phyloP scores from a whole-genome alignment of 64 coral and sea anemone species.

The Montipora cactus region DNA sequence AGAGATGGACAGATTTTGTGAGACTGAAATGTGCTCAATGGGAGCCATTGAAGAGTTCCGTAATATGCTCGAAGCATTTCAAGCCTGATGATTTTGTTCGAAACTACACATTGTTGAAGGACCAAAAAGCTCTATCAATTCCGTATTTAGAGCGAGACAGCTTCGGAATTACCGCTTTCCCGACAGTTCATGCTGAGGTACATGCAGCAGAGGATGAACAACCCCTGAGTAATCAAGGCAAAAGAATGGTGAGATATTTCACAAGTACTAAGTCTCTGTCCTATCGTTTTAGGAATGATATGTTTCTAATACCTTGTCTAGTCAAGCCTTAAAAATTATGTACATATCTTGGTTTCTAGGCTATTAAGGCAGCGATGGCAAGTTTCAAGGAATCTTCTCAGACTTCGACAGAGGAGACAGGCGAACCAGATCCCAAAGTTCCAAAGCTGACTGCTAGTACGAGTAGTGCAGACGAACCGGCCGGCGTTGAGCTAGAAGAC shows the following conservation, averaged over 20 bases:
- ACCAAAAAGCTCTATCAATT: neutral
- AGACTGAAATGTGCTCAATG: neutral
- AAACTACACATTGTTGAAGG: neutral
- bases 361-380: neutral
- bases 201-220: constrained; percentile 11
- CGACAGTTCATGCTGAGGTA: neutral
- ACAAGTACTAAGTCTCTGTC: neutral
- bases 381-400: neutral
- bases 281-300: neutral
- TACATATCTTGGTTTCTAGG: neutral
- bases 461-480: neutral
- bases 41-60: constrained; percentile 9
- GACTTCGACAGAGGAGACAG: neutral
- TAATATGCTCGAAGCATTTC: constrained; percentile 42
- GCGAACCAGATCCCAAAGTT: neutral
- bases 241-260: neutral
- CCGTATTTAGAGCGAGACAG: constrained; percentile 5
- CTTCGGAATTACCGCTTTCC: neutral
- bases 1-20: constrained; percentile 46
- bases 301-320: neutral
- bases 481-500: neutral
- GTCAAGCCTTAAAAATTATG: neutral
- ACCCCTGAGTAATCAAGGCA: constrained; percentile 2
- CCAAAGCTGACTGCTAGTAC: no score
- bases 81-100: neutral